These are phyloP conservation scores for Hydrocynus forskahlii DNA, from an alignment of 2,797 vertebrate genomes.

Conservation along the genomic window DNA sequence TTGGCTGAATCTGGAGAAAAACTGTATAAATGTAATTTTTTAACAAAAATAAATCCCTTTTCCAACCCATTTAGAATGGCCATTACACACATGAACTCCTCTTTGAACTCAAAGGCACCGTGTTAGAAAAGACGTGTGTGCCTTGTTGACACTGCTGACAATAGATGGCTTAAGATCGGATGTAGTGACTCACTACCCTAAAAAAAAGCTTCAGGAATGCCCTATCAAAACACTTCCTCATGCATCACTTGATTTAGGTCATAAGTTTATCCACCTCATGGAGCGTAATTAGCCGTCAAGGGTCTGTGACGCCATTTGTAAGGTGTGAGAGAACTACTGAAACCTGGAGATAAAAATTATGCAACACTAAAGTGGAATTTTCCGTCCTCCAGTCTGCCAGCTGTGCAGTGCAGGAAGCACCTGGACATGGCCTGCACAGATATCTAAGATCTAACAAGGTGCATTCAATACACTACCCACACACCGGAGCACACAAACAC, in stretches of 20 bases:
- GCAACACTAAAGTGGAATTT: conserved; percentile 57
- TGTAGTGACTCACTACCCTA: background rate
- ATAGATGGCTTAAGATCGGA: background rate
- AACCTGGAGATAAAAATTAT: conserved; percentile 35
- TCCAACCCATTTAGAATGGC: no score
- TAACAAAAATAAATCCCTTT: no score
- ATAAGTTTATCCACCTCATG: background rate
- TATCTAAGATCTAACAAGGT: conserved; percentile 43
- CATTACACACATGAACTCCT: background rate
- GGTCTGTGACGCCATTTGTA: conserved; percentile 37
- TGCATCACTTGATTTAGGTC: conserved; percentile 22
- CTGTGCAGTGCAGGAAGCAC: conserved; percentile 58
- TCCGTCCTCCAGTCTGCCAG: conserved; percentile 54
- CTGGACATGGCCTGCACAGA: conserved; percentile 46
- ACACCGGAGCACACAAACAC: conserved; percentile 17
- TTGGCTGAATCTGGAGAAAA: no score
- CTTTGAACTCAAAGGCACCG: background rate
- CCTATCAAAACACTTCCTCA: conserved; percentile 7
- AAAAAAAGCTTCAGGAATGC: conserved; percentile 7
- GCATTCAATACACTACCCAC: conserved; percentile 40
- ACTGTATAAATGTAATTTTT: no score
- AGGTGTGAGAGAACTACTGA: conserved; percentile 37
- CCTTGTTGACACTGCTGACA: background rate
- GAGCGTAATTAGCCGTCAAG: background rate
- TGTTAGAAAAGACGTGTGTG: background rate